phyloP scores from a whole-genome alignment of 1,140 invertebrate species.

The Psilanteris sp. region DNA sequence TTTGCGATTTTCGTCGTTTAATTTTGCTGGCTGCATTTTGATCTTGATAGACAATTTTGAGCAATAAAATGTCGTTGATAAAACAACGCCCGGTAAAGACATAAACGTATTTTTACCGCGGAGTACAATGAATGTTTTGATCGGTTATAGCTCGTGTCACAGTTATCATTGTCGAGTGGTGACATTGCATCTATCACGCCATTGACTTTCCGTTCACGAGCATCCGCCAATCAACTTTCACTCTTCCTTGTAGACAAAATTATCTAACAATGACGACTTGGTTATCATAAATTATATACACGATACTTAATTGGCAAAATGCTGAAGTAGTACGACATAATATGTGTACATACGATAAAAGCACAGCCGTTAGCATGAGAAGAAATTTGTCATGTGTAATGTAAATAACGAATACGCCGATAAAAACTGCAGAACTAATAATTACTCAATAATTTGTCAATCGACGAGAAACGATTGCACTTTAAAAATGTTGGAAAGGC shows the following conservation, averaged over 20 bases:
- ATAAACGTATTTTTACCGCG: too few species aligned
- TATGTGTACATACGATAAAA: conserved; percentile 39
- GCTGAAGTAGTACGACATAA: conserved; percentile 32
- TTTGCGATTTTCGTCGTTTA: too few species aligned
- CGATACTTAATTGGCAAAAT: conserved; percentile 44
- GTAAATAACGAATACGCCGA: neutral
- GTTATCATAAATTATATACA: conserved; percentile 55
- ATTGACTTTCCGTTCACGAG: conserved; percentile 59
- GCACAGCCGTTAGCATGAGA: conserved; percentile 15
- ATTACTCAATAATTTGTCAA: too few species aligned
- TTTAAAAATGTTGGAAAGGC: too few species aligned
- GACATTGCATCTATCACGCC: conserved; percentile 54
- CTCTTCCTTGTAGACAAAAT: conserved; percentile 52
- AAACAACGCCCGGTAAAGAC: too few species aligned
- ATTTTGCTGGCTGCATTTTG: too few species aligned
- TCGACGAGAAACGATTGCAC: too few species aligned
- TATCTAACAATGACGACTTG: conserved; percentile 61
- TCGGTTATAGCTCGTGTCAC: conserved; percentile 22
- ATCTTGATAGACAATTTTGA: too few species aligned
- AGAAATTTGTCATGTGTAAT: conserved; percentile 34
- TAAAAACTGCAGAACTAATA: too few species aligned
- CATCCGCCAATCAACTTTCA: conserved; percentile 63
- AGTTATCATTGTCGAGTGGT: conserved; percentile 49
- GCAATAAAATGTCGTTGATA: too few species aligned
- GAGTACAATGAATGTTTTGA: conserved; percentile 16